phyloP scores from a whole-genome alignment of 1,140 invertebrate genomes.

The Leguminivora glycinivorella region DNA sequence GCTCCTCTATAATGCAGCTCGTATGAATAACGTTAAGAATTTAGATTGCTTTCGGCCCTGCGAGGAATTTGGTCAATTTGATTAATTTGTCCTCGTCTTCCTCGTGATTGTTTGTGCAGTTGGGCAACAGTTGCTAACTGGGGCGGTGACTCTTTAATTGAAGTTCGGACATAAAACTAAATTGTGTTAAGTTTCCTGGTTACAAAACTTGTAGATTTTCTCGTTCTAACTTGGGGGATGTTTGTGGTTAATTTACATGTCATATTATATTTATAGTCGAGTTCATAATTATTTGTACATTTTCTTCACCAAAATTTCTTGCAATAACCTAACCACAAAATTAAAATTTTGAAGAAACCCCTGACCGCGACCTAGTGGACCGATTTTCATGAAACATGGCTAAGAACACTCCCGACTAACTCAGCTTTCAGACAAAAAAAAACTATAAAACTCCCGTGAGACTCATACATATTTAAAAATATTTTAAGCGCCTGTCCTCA shows the following conservation, averaged over 20 bases:
- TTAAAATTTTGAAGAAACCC: no score
- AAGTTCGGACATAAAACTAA: slow-evolving; percentile 2
- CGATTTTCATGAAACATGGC: no score
- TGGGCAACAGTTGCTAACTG: slow-evolving; percentile 28
- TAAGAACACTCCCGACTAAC: no score
- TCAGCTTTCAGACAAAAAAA: no score
- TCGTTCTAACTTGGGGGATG: background rate
- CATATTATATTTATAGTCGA: no score
- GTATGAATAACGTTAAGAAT: slow-evolving; percentile 39
- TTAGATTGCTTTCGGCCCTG: slow-evolving; percentile 42
- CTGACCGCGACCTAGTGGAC: no score
- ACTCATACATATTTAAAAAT: no score
- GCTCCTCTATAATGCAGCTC: slow-evolving; percentile 24
- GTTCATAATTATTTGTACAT: no score
- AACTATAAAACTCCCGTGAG: no score
- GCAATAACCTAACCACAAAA: no score
- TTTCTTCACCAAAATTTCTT: no score
- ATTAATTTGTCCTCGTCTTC: slow-evolving; percentile 32
- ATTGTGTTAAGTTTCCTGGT: background rate
- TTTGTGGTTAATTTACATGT: background rate
- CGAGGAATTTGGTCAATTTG: slow-evolving; percentile 38
- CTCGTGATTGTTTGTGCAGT: slow-evolving; percentile 29
- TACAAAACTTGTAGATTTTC: background rate
- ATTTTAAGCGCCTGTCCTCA: no score
- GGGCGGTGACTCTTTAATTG: slow-evolving; percentile 15